These are phyloP conservation scores for Xestia rhomboidea DNA, from an alignment of 2,888 invertebrate species.

Conservation along the genomic window DNA sequence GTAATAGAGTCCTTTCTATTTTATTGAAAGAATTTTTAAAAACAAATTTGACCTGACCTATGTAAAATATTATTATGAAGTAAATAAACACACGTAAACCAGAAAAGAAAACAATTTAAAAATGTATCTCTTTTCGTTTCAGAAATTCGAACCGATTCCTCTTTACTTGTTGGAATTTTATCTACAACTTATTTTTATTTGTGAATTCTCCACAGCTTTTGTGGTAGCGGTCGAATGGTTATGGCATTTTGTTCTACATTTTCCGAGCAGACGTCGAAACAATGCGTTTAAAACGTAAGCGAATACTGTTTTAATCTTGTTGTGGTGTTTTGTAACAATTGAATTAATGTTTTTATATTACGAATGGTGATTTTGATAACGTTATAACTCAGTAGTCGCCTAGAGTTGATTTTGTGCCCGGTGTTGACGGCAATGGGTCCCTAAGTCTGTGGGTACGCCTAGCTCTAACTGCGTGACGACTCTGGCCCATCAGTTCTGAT, in stretches of 20 bases:
- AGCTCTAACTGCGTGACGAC: too few relatives aligned
- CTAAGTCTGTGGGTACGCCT: too few relatives aligned
- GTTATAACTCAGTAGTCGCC: not conserved
- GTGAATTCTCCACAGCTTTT: conserved; percentile 27
- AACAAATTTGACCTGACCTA: too few relatives aligned
- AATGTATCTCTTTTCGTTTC: conserved; percentile 2
- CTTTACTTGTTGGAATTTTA: conserved; percentile 27
- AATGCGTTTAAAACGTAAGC: conserved; percentile 19
- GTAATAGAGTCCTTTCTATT: too few relatives aligned
- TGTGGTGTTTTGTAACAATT: conserved; percentile 8
- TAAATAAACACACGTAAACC: too few relatives aligned
- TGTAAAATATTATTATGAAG: too few relatives aligned
- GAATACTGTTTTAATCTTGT: conserved; percentile 19
- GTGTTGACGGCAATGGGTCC: too few relatives aligned
- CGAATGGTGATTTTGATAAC: not conserved
- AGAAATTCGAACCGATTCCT: conserved; percentile 10
- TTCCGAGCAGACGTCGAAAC: conserved; percentile 35
- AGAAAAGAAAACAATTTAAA: not conserved
- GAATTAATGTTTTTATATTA: not conserved
- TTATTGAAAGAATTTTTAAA: too few relatives aligned
- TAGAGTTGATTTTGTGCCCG: too few relatives aligned
- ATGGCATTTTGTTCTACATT: conserved; percentile 22
- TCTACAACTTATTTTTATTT: conserved; percentile 34
- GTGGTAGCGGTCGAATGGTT: conserved; percentile 37
- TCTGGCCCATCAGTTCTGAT: too few relatives aligned